Evolutionary conservation across 1,140 invertebrate species (phyloP).

Genomic region (Drosophila funebris): DNA sequence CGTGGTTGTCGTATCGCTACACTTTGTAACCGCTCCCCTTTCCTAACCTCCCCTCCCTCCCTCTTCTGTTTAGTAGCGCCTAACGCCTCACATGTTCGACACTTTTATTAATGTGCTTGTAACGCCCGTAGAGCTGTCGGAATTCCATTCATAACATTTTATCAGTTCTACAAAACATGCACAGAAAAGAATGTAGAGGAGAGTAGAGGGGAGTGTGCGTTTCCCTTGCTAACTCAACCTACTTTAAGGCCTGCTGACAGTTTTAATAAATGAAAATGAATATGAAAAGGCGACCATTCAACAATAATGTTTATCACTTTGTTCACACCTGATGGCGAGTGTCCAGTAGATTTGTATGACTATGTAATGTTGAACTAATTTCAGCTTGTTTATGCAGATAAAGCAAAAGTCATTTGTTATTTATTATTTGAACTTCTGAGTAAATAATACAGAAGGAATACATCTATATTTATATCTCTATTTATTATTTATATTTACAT

Average conservation of each 20-base stretch:
- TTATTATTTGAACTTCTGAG: too few relatives aligned
- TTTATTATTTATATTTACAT: too few relatives aligned
- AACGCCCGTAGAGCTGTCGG: slow-evolving; percentile 69
- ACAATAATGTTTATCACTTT: too few relatives aligned
- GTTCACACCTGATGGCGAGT: too few relatives aligned
- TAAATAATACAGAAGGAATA: too few relatives aligned
- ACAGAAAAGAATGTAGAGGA: background rate
- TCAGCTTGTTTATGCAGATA: too few relatives aligned
- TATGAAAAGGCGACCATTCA: background rate
- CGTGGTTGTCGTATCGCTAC: slow-evolving; percentile 15
- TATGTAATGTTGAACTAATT: too few relatives aligned
- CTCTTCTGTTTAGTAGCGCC: background rate
- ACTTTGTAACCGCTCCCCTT: background rate
- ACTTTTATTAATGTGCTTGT: slow-evolving; percentile 80
- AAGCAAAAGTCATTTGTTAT: too few relatives aligned
- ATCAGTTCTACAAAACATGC: slow-evolving; percentile 32
- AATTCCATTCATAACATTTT: slow-evolving; percentile 74
- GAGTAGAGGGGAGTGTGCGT: slow-evolving; percentile 1
- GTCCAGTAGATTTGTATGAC: too few relatives aligned
- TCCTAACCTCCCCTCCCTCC: background rate
- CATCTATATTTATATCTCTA: too few relatives aligned
- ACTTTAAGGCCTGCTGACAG: slow-evolving; percentile 47
- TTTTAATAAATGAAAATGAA: slow-evolving; percentile 69
- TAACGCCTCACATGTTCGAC: slow-evolving; percentile 60
- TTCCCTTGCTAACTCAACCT: slow-evolving; percentile 36